Evolutionary conservation across 2,888 invertebrate species (phyloP).

Genomic region (Pediacus dermestoides): DNA sequence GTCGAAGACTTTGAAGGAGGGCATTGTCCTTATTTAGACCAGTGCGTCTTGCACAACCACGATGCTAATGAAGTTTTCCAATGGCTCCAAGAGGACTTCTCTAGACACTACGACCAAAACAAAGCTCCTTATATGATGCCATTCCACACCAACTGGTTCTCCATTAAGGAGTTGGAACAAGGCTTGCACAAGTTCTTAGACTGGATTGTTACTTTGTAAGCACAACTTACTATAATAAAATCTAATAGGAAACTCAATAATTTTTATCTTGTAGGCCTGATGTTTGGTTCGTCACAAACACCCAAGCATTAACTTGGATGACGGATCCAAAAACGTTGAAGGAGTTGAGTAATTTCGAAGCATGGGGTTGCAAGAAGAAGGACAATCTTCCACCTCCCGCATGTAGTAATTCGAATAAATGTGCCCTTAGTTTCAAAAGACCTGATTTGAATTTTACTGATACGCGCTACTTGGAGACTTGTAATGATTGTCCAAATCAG

Average conservation of each 20-base stretch:
- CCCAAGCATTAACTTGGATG: constrained; percentile 87
- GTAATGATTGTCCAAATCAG: constrained; percentile 77
- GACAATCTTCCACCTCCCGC: constrained; percentile 69
- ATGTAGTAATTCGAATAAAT: constrained; percentile 79
- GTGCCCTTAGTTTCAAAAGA: constrained; percentile 75
- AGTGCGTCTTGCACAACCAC: constrained; percentile 86
- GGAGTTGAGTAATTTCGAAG: constrained; percentile 67
- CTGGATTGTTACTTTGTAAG: constrained; percentile 72
- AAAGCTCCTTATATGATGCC: constrained; percentile 92
- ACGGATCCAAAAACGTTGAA: constrained; percentile 76
- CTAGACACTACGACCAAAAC: constrained; percentile 79
- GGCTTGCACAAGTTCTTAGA: constrained; percentile 83
- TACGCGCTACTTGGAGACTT: constrained; percentile 84
- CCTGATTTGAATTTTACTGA: constrained; percentile 74
- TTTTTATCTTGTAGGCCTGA: constrained; percentile 62
- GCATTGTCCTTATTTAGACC: constrained; percentile 88
- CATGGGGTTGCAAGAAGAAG: constrained; percentile 76
- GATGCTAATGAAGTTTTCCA: constrained; percentile 71
- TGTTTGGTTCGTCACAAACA: constrained; percentile 82
- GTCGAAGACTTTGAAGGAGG: constrained; percentile 87
- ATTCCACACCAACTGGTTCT: constrained; percentile 97
- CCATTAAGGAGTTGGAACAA: constrained; percentile 74
- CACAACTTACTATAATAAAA: constrained; percentile 25
- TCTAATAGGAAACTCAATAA: too few species aligned
- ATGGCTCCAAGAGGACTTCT: constrained; percentile 89